Base-by-base conservation (phyloP, 2,888 invertebrate genomes). In the Drosophila bunnanda region DNA sequence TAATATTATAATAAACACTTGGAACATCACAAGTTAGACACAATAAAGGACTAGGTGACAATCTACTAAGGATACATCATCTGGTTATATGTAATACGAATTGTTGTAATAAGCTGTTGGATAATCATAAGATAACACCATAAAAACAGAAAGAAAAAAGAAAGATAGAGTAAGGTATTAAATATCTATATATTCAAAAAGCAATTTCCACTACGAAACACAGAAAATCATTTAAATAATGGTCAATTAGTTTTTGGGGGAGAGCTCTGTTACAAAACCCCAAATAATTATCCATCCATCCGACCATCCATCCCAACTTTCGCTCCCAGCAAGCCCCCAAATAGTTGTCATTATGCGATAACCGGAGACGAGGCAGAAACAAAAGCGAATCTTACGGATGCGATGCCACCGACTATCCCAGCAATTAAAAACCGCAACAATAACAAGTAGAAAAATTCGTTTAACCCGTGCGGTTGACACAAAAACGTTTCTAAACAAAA, bases 291-390 rank as follows among this genome's bases (percentile, higher is more conserved):
- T 71, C 48, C 54, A 66, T 66, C 70, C 75, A 65, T 64, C 70
- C 75, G 13, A 55, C 68, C 66, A 66, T 53, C 58, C 32, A 65
- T 66, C 70, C 75, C 17, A 60, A 78, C 83, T 83, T 83, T 83
- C 83, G 83, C 83, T 75, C 72, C 71, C 75, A 59, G 64, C 62
- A 68, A 55, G 44, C 70, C 71, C 76, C 73, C 74, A 52, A 81
- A 75, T 72, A 88, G 83, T 80, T 83, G 80, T 70, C 86, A 83
- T 83, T 88, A 82, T 75, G 72, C 54, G 73, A 58, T 65, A 76
- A 76, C 68, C 66, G 54, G 58, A 60, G 59, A 41, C 57, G 30
- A 57, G 20, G 25, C 22, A 9, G 25, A 43, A 71, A 69, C 59
- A 61, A 62, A 58, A 67, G 38, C 65, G 59, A 70, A 82, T 82